Evolutionary conservation across 2,888 invertebrate species (phyloP), one percentile per base, ranked within the genome.

Genomic region (Dryocosmus kuriphilus): DNA sequence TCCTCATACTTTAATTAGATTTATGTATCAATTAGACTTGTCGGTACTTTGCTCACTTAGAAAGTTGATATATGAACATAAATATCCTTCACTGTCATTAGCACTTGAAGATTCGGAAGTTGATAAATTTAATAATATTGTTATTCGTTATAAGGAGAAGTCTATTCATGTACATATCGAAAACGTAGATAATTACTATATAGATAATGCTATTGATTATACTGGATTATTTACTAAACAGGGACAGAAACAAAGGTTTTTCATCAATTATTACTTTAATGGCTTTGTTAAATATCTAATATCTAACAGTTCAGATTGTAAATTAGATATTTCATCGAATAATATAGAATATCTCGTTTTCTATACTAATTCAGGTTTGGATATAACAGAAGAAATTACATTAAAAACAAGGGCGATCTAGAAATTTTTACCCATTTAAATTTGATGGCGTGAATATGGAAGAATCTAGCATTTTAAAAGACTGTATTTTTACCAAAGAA

Each of bases 1-100:
- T 81, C 83, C 84, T 82, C 79, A 81, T 81, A 77, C 78, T 62
- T 83, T 87, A 80, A 85, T 85, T 79, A 78, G 78, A 74, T 51
- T 87, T 80, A 85, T 85, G 84, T 85, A 86, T 81, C 83, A 62
- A 83, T 80, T 86, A 80, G 85, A 87, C 81, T 81, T 87, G 80
- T 85, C 85, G 16, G 80, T 86, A 80, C 79, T 87, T 79, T 87
- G 84, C 76, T 78, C 61, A 41, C 74, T 81, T 75, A 86, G 84
- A 82, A 81, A 85, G 77, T 82, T 77, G 75, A 83, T 35, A 74
- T 81, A 84, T 80, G 46, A 84, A 83, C 60, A 83, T 80, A 86
- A 86, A 83, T 87, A 87, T 85, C 81, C 85, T 80, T 84, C 77
- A 74, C 80, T 86, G 32, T 82, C 84, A 83, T 80, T 87, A 80